Conservation (phyloP, 2,113 vertebrate genomes). For the Lutjanus erythropterus region DNA sequence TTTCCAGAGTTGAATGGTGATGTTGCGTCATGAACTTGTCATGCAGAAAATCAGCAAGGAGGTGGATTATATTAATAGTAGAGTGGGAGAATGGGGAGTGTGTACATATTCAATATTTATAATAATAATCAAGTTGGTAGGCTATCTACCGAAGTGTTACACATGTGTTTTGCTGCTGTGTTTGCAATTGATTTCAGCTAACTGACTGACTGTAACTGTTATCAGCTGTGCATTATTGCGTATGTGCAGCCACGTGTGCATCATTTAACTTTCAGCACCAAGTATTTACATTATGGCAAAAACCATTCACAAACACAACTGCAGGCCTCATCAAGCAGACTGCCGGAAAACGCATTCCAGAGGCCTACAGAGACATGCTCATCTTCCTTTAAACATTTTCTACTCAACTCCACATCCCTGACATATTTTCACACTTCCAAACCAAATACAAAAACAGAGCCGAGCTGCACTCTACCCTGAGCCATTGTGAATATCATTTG, state of each 20-base stretch:
- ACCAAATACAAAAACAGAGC: slow-evolving; percentile 44
- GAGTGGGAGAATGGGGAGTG: slow-evolving; percentile 16
- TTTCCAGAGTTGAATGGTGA: slow-evolving; percentile 57
- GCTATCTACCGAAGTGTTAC: slow-evolving; percentile 23
- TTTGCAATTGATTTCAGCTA: slow-evolving; percentile 57
- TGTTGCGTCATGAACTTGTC: slow-evolving; percentile 50
- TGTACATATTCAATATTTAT: slow-evolving; percentile 30
- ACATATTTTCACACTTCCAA: slow-evolving; percentile 49
- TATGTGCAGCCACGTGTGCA: slow-evolving; percentile 60
- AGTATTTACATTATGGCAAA: slow-evolving; percentile 55
- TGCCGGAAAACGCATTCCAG: slow-evolving; percentile 49
- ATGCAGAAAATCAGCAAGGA: slow-evolving; percentile 38
- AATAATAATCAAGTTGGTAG: slow-evolving; percentile 20
- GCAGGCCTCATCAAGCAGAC: slow-evolving; percentile 52
- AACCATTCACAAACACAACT: slow-evolving; percentile 51
- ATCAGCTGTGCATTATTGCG: slow-evolving; percentile 66
- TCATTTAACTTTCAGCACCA: slow-evolving; percentile 73
- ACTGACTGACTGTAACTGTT: slow-evolving; percentile 69
- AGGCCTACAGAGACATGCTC: slow-evolving; percentile 26
- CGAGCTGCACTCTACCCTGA: slow-evolving; percentile 20
- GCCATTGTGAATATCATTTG: slow-evolving; percentile 61
- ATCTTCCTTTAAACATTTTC: slow-evolving; percentile 34
- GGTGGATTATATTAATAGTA: slow-evolving; percentile 20
- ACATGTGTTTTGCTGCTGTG: slow-evolving; percentile 34
- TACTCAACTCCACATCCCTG: slow-evolving; percentile 2